These are phyloP conservation scores for Whitmania pigra DNA, from an alignment of 1,140 invertebrate genomes.

Conservation along the genomic window DNA sequence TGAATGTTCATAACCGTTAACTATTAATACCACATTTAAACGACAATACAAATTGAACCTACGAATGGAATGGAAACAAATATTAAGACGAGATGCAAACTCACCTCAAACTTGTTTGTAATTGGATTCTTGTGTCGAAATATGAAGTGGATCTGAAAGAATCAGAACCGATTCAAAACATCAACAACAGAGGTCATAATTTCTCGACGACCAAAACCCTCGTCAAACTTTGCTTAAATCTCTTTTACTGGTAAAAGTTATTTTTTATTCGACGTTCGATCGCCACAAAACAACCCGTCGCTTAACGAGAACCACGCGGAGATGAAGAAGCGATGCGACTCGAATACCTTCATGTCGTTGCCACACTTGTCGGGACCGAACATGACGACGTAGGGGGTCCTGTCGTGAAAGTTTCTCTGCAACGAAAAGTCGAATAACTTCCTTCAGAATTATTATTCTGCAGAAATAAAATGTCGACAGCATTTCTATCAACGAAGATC, in stretches of 20 bases:
- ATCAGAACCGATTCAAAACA: slow-evolving; percentile 11
- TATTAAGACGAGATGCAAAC: background rate
- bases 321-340: background rate
- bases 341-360: slow-evolving; percentile 66
- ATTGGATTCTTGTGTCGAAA: slow-evolving; percentile 90
- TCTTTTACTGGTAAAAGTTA: no score
- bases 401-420: slow-evolving; percentile 64
- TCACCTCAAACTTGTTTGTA: slow-evolving; percentile 63
- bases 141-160: slow-evolving; percentile 75
- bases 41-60: background rate
- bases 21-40: background rate
- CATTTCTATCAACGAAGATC: no score
- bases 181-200: background rate
- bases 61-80: background rate
- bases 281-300: no score
- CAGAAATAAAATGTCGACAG: no score
- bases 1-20: background rate
- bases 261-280: no score
- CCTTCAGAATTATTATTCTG: no score
- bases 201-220: no score
- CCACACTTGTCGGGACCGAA: slow-evolving; percentile 99
- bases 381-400: slow-evolving; percentile 94
- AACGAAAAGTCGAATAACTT: no score
- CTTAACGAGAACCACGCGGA: no score
- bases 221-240: no score